Evolutionary conservation across 2,888 invertebrate genomes (phyloP), one percentile per base, ranked within the genome.

Genomic region (Crematogaster levior): DNA sequence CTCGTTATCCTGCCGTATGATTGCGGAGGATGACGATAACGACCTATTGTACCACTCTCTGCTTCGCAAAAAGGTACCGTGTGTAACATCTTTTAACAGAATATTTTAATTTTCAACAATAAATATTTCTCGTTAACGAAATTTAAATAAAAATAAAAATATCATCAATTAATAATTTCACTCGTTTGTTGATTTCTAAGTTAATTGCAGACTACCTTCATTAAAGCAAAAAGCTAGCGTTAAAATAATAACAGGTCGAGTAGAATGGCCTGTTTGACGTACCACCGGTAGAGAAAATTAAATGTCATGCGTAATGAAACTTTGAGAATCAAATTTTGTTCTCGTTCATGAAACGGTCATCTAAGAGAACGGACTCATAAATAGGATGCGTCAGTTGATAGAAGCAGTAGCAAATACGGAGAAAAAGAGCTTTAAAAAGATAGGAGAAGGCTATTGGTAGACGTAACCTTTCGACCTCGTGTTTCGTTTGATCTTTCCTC

Each of bases 401-500:
- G 68, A 65, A 58, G 27, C 61, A 12, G 70, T n/a, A 60, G 82
- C 60, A 84, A 84, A 74, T 63, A 75, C 58, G 65, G 48, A 65
- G 81, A 68, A 68, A 43, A 53, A 51, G 70, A 46, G 12, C 40
- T 24, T 34, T 7, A 58, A 75, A 21, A 72, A 79, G 56, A 80
- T 81, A 73, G 70, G 58, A 58, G 84, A 48, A 81, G 81, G 53
- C 77, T 82, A 77, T 53, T 53, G 53, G 70, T 63, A 80, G 86
- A 84, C 73, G 82, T 63, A 84, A 82, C 84, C 74, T 86, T 89
- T 79, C 83, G 84, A 68, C 81, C 81, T 70, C 24, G 51, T 82
- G 68, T 75, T 90, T 77, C 87, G 88, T 88, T 88, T 85, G 86
- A 87, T 88, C 86, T 81, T 81, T 80, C 63, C 84, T 70, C 37